Percentiles rank a stretch among this genome's conserved stretches.
Evolutionary conservation across 2,888 invertebrate species (phyloP).

Genomic region (Acrobasis suavella): DNA sequence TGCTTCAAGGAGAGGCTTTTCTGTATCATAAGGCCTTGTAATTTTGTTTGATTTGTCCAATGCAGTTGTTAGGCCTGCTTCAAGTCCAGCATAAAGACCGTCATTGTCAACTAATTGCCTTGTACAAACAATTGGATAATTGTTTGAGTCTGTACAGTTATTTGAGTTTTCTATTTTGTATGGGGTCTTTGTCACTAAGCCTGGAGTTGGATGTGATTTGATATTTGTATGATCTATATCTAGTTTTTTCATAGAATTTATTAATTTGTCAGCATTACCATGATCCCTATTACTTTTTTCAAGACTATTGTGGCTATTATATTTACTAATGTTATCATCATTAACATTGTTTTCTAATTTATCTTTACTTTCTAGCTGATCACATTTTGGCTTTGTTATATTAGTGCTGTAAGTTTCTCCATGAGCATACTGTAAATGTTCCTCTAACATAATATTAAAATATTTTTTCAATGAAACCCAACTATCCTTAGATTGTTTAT

Average conservation of each 20-base stretch:
- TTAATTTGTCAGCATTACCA: background rate
- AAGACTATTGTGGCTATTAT: background rate
- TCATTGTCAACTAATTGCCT: background rate
- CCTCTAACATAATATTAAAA: background rate
- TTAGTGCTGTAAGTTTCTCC: background rate
- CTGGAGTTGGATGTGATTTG: background rate
- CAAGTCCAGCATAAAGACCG: too few relatives aligned
- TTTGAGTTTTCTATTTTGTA: background rate
- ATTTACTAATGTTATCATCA: background rate
- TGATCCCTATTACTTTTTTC: background rate
- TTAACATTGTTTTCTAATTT: background rate
- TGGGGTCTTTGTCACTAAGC: background rate
- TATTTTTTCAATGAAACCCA: slow-evolving; percentile 8
- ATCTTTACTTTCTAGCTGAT: background rate
- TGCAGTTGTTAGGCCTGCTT: too few relatives aligned
- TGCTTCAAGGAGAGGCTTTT: slow-evolving; percentile 38
- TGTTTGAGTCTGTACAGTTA: background rate
- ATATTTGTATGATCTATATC: background rate
- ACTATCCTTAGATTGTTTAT: slow-evolving; percentile 11
- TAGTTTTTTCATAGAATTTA: background rate
- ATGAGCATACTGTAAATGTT: background rate
- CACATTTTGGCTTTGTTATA: background rate
- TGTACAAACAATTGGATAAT: background rate
- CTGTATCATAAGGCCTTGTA: slow-evolving; percentile 22
- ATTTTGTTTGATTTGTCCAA: too few relatives aligned